A percentile compares a stretch with the other conserved stretches of the same genome.
These are phyloP conservation scores for Pipistrellus pipistrellus DNA, from an alignment of 2,797 vertebrate genomes.

Conservation along the genomic window DNA sequence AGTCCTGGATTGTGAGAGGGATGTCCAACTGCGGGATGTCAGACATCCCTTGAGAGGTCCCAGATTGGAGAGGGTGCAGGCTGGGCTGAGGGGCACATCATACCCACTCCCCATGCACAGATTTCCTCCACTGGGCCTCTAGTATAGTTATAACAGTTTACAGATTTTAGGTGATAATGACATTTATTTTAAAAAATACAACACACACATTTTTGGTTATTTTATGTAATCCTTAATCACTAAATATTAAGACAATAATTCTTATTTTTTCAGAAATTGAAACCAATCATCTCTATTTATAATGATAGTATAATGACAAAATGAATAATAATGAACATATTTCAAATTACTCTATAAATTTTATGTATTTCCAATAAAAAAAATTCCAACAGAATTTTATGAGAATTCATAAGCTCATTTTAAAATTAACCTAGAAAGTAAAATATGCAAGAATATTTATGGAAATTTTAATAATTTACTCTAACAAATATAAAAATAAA, in stretches of 20 bases:
- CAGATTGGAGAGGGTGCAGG: too few species aligned
- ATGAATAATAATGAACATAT: background rate
- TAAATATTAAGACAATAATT: background rate
- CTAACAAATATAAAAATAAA: background rate
- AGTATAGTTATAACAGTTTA: background rate
- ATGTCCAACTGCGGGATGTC: too few species aligned
- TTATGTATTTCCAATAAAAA: too few species aligned
- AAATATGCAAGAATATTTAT: background rate
- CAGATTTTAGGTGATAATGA: background rate
- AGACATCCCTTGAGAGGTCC: too few species aligned
- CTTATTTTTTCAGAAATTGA: background rate
- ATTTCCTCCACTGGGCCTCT: too few species aligned
- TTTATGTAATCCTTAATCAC: background rate
- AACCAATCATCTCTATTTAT: background rate
- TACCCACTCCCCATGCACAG: too few species aligned
- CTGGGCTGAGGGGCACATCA: too few species aligned
- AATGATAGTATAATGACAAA: background rate
- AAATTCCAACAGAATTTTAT: too few species aligned
- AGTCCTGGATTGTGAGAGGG: too few species aligned
- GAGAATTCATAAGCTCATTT: background rate
- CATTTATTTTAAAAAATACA: constrained; percentile 2
- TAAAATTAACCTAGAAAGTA: constrained; percentile 22
- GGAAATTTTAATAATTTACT: background rate
- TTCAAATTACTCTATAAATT: constrained; percentile 2
- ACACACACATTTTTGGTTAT: background rate